Base-by-base conservation (phyloP, 2,113 vertebrate genomes). In the Thryonomys swinderianus region DNA sequence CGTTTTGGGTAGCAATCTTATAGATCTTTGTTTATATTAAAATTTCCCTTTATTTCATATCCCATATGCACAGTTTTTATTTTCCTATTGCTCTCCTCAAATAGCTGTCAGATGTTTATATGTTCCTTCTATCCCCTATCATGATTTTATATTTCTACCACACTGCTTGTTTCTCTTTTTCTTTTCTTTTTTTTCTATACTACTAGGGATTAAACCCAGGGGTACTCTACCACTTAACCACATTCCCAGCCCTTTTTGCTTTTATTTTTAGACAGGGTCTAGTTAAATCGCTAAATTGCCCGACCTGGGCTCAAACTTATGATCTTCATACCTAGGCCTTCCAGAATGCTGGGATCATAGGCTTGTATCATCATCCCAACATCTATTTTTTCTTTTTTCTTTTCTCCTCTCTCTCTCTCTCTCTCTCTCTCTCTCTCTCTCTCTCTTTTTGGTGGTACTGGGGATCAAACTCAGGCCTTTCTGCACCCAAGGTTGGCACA, bases 91-190 rank as follows among this genome's bases (percentile, higher is more conserved):
- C 69, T 93, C 32, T 34, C 67, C 27, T 81, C 3, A 71, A 88
- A 55, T 95, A 88, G 42, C 66, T 88, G 27, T 74, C 78, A 55
- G 4, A 71, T 84, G 82, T 62, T 88, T 90, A 71, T 91, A 62
- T 66, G 90, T 83, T 34, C 17, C 10, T 67, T 74, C 16, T 6
- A 76, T 92, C 13, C 23, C 3, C 42, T 74, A 21, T 79, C 66
- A 85, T 57, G 37, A 85, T 85, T 88, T 92, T 91, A 79, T 94
- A 83, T 96, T 91, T 92, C 66, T 95, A 27, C 62, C 40, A 92
- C 10, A 86, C 91, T 90, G 30, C 76, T 66, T 93, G 18, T 85
- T 16, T 71, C 3, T 7, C n/a, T 55, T 27, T 85, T 16, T 71
- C 3, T 7, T 48, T 55, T 27, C 23, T 32, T 48, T 45, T 23